Evolutionary conservation across 2,113 vertebrate species (phyloP), one percentile per base, ranked within the genome.

Genomic region (Irena cyanogastra): DNA sequence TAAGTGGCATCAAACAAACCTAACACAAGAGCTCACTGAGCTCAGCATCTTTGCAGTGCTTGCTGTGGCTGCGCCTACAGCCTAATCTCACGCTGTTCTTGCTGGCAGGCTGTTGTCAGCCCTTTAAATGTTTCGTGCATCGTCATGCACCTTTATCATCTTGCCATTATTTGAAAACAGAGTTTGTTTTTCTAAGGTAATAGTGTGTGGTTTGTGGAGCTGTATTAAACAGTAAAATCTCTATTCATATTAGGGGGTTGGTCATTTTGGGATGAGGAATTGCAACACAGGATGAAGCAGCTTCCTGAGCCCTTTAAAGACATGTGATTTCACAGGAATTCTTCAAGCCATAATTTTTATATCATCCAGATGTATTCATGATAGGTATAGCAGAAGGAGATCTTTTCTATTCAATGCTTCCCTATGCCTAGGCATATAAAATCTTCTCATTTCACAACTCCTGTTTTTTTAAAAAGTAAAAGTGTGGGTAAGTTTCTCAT

Each of bases 161-260:
- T 81, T 66, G 33, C 63, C 24, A 78, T 90, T 90, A 83, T 75
- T 89, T 94, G 80, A 83, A 90, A 97, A 59, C 33, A 63, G 1
- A 2, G 26, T 59, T 90, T 92, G 80, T 90, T 93, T 97, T 92
- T 70, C 76, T 70, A 24, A 83, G 66, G 41, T 79, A 68, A 66
- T 89, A 56, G 35, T 71, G 39, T 69, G 78, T 82, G 66, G n/a
- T 94, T 81, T 83, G 80, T 77, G 69, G 64, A 95, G 33, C 64
- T 70, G 17, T 59, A 93, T 93, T 96, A 90, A 81, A 75, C 68
- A 89, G 86, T 89, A 93, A 92, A 93, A 93, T 90, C 49, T 91
- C 37, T 61, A 66, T 86, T 96, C 50, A 54, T 78, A 74, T 94
- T 86, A 76, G 27, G 20, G 44, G 24, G 27, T 89, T 95, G 89